Evolutionary conservation across 2,797 vertebrate genomes (phyloP), one percentile per base, ranked within the genome.

Genomic region (Sorex maritimensis): DNA sequence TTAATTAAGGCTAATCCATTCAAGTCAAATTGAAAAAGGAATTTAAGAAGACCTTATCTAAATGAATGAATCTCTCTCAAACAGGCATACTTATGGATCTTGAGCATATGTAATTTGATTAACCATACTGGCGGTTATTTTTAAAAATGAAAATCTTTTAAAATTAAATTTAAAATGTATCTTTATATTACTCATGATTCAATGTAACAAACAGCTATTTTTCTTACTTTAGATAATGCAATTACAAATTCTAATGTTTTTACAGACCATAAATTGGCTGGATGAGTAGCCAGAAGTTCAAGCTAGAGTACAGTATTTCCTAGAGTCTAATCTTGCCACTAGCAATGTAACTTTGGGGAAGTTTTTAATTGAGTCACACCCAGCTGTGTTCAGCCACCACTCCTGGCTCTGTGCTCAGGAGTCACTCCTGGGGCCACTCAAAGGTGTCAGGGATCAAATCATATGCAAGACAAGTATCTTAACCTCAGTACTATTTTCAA

Each of bases 81-180:
- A 38, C 55, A 86, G 69, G 87, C 55, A 84, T 69, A 67, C 78
- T 61, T 58, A 79, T 71, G 44, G 63, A 17, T 38, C 24, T 88
- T 91, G 65, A 77, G 26, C 71, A 87, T 28, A 1, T 24, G 5
- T 68, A 41, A 49, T 61, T 79, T 86, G 89, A 93, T 74, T 82
- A 94, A 85, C 34, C 30, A 91, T 83, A 67, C 68, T 93, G 80
- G 13, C 58, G 88, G 21, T 58, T 79, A 61, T 38, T 78, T 52
- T 52, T 44, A 44, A 44, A 44, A 44, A 44, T 68, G 75, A 88
- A 93, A 58, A 58, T 14, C 12, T 17, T 17, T 19, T 19, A 73
- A 73, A 88, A 93, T 92, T 28, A 88, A 28, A 10, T 73, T 90
- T 92, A 81, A 87, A 90, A 90, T 92, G 14, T 77, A 68, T 85